Evolutionary conservation across 2,113 vertebrate species (phyloP).

Genomic region (Festucalex cinctus): DNA sequence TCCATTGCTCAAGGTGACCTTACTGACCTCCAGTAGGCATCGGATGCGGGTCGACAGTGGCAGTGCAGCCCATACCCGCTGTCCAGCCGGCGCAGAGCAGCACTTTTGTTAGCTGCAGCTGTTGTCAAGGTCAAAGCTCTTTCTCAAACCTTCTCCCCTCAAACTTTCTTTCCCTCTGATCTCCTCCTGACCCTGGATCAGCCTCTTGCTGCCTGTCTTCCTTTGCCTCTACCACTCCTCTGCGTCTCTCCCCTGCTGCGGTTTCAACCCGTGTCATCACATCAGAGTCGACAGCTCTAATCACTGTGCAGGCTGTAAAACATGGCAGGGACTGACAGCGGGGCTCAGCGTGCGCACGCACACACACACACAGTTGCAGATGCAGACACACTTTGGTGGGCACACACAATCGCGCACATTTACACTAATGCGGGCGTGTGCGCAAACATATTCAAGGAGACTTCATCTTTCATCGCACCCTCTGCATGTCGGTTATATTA

Average conservation of each 20-base stretch:
- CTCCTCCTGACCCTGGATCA: slow-evolving; percentile 54
- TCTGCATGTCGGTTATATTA: slow-evolving; percentile 26
- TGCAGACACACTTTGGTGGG: slow-evolving; percentile 20
- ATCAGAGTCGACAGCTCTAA: slow-evolving; percentile 71
- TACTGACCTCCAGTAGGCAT: slow-evolving; percentile 16
- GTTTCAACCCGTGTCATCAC: slow-evolving; percentile 70
- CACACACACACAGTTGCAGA: slow-evolving; percentile 19
- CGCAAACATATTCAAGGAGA: slow-evolving; percentile 22
- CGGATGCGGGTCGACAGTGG: slow-evolving; percentile 18
- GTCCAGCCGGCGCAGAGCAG: slow-evolving; percentile 7
- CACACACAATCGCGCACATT: slow-evolving; percentile 14
- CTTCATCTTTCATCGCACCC: slow-evolving; percentile 39
- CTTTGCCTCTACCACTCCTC: slow-evolving; percentile 11
- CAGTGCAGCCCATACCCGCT: slow-evolving; percentile 5
- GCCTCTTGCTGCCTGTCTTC: slow-evolving; percentile 34
- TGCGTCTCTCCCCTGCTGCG: slow-evolving; percentile 46
- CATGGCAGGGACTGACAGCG: slow-evolving; percentile 71
- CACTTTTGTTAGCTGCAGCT: slow-evolving; percentile 38
- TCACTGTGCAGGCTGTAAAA: slow-evolving; percentile 72
- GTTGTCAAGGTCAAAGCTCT: slow-evolving; percentile 56
- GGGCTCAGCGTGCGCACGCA: slow-evolving; percentile 61
- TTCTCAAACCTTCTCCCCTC: slow-evolving; percentile 39
- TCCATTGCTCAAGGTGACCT: slow-evolving; percentile 3
- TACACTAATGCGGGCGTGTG: not conserved
- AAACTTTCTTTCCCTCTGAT: slow-evolving; percentile 62